These are phyloP conservation scores for Ditylenchus dipsaci DNA, from an alignment of 1,140 invertebrate genomes.

Conservation along the genomic window DNA sequence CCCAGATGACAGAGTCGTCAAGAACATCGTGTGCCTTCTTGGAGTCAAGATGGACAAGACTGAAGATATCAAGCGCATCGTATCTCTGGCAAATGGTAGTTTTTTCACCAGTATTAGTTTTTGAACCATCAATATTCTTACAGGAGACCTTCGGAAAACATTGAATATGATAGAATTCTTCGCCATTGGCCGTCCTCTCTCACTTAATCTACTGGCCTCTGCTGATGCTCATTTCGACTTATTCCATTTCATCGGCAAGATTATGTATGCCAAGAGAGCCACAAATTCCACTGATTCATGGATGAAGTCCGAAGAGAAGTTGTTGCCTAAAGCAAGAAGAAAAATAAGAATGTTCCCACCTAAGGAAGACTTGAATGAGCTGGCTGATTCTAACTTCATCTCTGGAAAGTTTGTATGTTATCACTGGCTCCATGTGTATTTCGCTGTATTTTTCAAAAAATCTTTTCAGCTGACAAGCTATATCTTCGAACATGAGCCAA, in stretches of 20 bases:
- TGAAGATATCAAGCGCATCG: neutral
- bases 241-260: conserved; percentile 37
- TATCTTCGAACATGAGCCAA: conserved; percentile 32
- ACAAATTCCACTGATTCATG: conserved; percentile 12
- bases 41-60: conserved; percentile 3
- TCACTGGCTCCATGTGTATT: neutral
- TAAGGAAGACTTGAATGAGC: conserved; percentile 35
- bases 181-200: neutral
- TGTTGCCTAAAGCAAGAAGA: conserved; percentile 1
- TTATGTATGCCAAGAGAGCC: conserved; percentile 33
- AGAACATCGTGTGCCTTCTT: neutral
- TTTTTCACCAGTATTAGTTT: neutral
- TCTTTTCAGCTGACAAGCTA: conserved; percentile 22
- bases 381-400: conserved; percentile 20
- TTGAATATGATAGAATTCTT: conserved; percentile 27
- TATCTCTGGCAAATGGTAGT: neutral
- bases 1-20: conserved; percentile 8
- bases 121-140: neutral
- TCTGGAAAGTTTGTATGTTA: conserved; percentile 16
- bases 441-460: neutral
- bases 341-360: conserved; percentile 18
- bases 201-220: neutral
- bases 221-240: conserved; percentile 15
- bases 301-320: conserved; percentile 5
- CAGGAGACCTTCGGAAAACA: conserved; percentile 32